phyloP scores from a whole-genome alignment of 2,113 vertebrate genomes.

The Menura novaehollandiae region DNA sequence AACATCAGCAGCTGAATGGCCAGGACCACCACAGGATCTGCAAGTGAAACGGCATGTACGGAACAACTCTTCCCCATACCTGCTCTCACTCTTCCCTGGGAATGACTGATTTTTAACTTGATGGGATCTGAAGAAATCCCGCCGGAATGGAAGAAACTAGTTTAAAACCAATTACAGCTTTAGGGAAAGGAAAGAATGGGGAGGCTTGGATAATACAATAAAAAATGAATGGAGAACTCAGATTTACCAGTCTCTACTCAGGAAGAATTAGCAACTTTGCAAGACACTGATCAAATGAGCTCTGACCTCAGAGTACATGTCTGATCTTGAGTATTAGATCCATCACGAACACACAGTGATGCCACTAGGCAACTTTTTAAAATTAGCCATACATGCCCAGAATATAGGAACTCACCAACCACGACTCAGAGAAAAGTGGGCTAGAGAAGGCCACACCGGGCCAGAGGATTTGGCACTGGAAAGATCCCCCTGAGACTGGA shows the following conservation, averaged over 20 bases:
- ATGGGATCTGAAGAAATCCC: background rate
- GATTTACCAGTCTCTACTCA: background rate
- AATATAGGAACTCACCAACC: background rate
- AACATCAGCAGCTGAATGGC: background rate
- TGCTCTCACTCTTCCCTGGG: background rate
- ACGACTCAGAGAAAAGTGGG: background rate
- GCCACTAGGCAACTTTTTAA: background rate
- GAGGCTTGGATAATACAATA: background rate
- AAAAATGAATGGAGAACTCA: background rate
- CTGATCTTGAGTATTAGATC: background rate
- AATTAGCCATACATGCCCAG: background rate
- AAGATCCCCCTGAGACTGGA: background rate
- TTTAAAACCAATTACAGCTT: background rate
- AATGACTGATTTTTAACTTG: background rate
- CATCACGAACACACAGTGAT: background rate
- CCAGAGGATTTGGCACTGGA: background rate
- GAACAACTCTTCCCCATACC: background rate
- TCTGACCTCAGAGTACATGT: background rate
- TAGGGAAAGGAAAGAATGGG: background rate
- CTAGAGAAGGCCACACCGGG: background rate
- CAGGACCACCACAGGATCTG: background rate
- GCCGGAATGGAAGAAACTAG: background rate
- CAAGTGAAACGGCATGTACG: background rate
- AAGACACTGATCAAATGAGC: background rate
- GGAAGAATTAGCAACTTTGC: background rate